Percentiles rank a stretch among this genome's conserved stretches.
Evolutionary conservation across 92 coral and sea anemone genomes (phyloP).

Genomic region (Virgularia gustaviana): DNA sequence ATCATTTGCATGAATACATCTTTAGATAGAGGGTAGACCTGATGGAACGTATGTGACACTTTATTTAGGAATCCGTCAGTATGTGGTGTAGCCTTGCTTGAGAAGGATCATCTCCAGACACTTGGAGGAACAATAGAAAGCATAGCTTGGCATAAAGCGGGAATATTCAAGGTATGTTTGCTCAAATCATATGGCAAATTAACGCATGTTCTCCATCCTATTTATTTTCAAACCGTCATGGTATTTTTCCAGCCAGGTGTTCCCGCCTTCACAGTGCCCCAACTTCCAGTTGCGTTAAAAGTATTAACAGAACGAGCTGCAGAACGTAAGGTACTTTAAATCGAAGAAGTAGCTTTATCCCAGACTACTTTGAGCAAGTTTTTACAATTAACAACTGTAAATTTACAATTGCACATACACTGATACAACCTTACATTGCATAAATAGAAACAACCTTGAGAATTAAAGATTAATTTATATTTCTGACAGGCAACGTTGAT

Average conservation of each 20-base stretch:
- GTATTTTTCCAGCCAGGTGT: slow-evolving; percentile 62
- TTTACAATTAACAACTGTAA: too few relatives aligned
- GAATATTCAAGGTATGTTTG: slow-evolving; percentile 82
- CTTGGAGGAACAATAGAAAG: slow-evolving; percentile 85
- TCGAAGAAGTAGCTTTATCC: too few relatives aligned
- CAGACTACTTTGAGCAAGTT: too few relatives aligned
- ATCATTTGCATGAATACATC: too few relatives aligned
- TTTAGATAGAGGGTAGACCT: too few relatives aligned
- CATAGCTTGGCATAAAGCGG: slow-evolving; percentile 98
- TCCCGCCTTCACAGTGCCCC: slow-evolving; percentile 85
- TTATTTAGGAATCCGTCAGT: slow-evolving; percentile 76
- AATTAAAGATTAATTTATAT: neutral
- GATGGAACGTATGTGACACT: too few relatives aligned
- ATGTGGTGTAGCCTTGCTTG: slow-evolving; percentile 91
- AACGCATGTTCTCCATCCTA: neutral
- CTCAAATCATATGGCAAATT: neutral
- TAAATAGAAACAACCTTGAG: too few relatives aligned
- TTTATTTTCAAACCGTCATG: too few relatives aligned
- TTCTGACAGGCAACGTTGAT: neutral
- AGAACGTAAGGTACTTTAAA: slow-evolving; percentile 61
- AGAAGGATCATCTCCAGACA: slow-evolving; percentile 76
- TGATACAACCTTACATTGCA: too few relatives aligned
- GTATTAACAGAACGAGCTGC: slow-evolving; percentile 70
- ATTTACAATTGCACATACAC: too few relatives aligned
- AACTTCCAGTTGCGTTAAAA: slow-evolving; percentile 67